These are phyloP conservation scores for Ornithoptera priamus DNA, from an alignment of 2,888 invertebrate genomes.

Conservation along the genomic window DNA sequence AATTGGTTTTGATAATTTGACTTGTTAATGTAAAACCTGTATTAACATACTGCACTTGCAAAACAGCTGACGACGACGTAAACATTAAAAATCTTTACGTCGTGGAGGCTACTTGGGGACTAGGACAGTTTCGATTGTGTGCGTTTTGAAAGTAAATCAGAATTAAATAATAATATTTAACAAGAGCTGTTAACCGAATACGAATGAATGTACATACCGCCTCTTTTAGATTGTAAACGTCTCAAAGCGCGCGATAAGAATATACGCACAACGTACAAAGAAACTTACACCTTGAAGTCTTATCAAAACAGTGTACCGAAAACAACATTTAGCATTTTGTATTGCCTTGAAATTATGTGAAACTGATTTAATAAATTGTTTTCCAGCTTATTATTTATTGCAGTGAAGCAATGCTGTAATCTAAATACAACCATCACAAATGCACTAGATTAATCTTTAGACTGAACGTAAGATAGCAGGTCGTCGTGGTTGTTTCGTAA, in stretches of 20 bases:
- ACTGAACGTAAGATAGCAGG: neutral
- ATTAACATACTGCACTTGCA: too few species aligned
- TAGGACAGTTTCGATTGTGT: too few species aligned
- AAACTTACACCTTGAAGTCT: slow-evolving; percentile 51
- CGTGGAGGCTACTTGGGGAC: too few species aligned
- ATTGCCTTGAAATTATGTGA: slow-evolving; percentile 48
- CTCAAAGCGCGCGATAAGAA: slow-evolving; percentile 31
- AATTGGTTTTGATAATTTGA: neutral
- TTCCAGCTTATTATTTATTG: neutral
- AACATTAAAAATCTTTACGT: too few species aligned
- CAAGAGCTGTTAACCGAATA: slow-evolving; percentile 3
- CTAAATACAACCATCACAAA: neutral
- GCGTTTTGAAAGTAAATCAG: neutral
- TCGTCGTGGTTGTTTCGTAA: neutral
- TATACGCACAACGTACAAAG: slow-evolving; percentile 28
- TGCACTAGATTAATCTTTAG: neutral
- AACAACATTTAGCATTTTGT: slow-evolving; percentile 53
- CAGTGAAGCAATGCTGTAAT: neutral
- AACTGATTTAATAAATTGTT: slow-evolving; percentile 37
- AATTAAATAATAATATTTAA: neutral
- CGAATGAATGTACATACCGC: neutral
- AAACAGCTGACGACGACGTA: too few species aligned
- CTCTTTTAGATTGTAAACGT: slow-evolving; percentile 11
- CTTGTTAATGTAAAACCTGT: neutral
- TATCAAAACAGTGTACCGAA: slow-evolving; percentile 66